Percentiles rank a stretch among this genome's conserved stretches.
Conservation (phyloP, 2,113 vertebrate genomes). For the Burhinus oedicnemus region DNA sequence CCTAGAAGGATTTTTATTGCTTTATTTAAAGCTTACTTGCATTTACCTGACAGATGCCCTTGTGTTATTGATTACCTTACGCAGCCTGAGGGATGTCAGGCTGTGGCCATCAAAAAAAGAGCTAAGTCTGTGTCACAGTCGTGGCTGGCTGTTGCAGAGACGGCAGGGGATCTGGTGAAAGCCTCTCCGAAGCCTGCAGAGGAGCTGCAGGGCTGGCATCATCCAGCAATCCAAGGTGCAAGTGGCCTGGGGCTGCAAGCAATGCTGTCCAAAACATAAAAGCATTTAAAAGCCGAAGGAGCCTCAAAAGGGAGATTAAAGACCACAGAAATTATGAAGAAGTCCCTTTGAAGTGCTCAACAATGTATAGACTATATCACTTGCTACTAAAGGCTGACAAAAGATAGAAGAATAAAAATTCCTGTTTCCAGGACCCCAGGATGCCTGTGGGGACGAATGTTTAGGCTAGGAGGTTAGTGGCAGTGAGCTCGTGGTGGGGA, state of each 20-base stretch:
- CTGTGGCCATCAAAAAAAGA: background rate
- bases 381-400: background rate
- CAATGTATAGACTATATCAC: background rate
- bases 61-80: background rate
- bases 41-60: background rate
- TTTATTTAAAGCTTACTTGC: background rate
- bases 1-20: background rate
- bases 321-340: background rate
- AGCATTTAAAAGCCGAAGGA: background rate
- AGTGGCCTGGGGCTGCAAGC: background rate
- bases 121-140: background rate
- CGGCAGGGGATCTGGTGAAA: background rate
- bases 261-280: background rate
- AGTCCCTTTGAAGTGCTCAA: background rate
- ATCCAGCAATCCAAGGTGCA: rapidly evolving
- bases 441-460: background rate
- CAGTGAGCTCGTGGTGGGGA: rapidly evolving
- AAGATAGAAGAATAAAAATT: background rate
- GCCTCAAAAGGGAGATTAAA: background rate
- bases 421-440: background rate
- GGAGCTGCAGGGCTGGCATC: background rate
- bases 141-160: background rate
- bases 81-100: background rate
- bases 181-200: background rate
- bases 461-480: background rate